Evolutionary conservation across 2,888 invertebrate species (phyloP).

Genomic region (Limnephilus auricula): DNA sequence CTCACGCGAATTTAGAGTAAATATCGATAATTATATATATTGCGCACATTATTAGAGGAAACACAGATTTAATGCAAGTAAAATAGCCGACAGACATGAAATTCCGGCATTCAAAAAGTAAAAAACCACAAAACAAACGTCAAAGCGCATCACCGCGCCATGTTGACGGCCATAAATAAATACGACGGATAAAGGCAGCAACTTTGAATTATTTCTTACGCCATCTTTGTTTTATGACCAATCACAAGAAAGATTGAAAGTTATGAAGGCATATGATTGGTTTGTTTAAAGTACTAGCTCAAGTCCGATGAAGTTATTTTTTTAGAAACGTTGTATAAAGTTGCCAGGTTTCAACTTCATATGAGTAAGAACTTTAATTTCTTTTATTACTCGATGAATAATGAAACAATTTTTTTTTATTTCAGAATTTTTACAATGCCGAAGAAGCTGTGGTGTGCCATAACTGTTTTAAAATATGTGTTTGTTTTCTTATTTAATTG

Average conservation of each 20-base stretch:
- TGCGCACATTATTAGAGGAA: not conserved
- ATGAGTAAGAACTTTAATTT: not conserved
- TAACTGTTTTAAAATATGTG: too few species aligned
- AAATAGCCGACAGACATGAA: constrained; percentile 9
- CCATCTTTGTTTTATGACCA: constrained; percentile 20
- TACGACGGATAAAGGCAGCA: constrained; percentile 25
- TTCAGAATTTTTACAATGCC: too few species aligned
- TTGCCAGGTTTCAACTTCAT: not conserved
- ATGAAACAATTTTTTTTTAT: too few species aligned
- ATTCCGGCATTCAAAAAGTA: constrained; percentile 21
- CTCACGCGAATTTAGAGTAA: not conserved
- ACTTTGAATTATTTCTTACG: not conserved
- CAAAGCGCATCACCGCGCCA: constrained; percentile 45
- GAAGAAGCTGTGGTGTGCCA: too few species aligned
- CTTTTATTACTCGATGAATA: too few species aligned
- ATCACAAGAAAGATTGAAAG: not conserved
- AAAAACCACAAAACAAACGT: constrained; percentile 44
- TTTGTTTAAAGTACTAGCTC: not conserved
- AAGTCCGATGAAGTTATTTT: not conserved
- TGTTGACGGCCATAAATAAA: constrained; percentile 41
- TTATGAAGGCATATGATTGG: constrained; percentile 4
- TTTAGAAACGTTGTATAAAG: not conserved
- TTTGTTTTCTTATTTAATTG: too few species aligned
- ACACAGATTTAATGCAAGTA: not conserved
- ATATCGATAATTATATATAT: not conserved